phyloP scores from a whole-genome alignment of 2,888 invertebrate species.

The Cerastoderma edule region DNA sequence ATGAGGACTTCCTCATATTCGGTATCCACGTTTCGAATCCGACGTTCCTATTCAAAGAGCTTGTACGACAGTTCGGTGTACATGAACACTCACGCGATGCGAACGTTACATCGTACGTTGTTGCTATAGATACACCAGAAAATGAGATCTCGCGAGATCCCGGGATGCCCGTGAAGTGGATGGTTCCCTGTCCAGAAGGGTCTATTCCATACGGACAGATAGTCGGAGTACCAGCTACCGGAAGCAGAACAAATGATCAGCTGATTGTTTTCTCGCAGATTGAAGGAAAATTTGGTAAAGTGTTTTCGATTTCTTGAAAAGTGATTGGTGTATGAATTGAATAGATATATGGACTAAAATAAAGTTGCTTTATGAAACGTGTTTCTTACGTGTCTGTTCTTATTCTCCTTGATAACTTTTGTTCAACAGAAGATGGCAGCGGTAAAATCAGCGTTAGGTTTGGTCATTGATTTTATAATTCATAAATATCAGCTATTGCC shows the following conservation, averaged over 20 bases:
- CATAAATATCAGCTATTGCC: background rate
- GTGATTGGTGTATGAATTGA: background rate
- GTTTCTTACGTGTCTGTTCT: no score
- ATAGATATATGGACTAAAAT: background rate
- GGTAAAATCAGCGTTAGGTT: background rate
- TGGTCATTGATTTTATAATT: background rate
- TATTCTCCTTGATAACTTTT: no score
- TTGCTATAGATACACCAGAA: constrained; percentile 51
- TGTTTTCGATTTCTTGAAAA: constrained; percentile 36
- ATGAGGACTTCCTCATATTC: constrained; percentile 51
- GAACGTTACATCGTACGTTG: constrained; percentile 25
- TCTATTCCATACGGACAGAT: constrained; percentile 56
- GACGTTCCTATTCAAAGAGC: constrained; percentile 24
- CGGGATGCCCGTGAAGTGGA: constrained; percentile 47
- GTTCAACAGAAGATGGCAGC: background rate
- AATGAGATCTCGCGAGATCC: constrained; percentile 8
- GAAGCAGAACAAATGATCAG: constrained; percentile 25
- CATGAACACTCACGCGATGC: constrained; percentile 9
- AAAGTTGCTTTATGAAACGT: no score
- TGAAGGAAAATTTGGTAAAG: constrained; percentile 41
- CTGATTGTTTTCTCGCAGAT: constrained; percentile 43
- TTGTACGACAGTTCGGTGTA: constrained; percentile 21
- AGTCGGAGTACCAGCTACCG: constrained; percentile 42
- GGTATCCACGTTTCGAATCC: constrained; percentile 35
- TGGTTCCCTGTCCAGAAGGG: constrained; percentile 59